Evolutionary conservation across 2,113 vertebrate genomes (phyloP).

Genomic region (Trichomycterus rosablanca): DNA sequence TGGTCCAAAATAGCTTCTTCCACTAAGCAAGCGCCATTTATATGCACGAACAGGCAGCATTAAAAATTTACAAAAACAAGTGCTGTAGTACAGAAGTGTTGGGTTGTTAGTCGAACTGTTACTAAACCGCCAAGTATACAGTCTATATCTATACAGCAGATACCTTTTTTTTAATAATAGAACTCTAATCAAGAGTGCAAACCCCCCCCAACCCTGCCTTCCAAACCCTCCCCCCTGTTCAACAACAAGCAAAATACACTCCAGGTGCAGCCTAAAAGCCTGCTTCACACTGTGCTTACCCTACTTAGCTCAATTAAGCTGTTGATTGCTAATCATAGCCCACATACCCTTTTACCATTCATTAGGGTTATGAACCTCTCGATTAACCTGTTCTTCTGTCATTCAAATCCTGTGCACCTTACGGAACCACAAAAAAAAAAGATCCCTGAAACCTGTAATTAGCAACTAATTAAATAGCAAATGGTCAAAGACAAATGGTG

Average conservation of each 20-base stretch:
- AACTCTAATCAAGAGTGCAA: neutral
- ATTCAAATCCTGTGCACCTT: constrained; percentile 7
- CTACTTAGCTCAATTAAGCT: constrained; percentile 73
- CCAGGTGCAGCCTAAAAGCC: constrained; percentile 66
- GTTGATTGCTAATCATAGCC: constrained; percentile 68
- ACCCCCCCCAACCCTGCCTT: neutral
- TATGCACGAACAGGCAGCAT: too few species aligned
- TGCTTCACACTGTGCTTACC: constrained; percentile 62
- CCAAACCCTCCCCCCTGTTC: neutral
- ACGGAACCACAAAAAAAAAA: neutral
- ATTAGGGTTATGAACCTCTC: constrained; percentile 11
- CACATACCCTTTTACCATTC: constrained; percentile 26
- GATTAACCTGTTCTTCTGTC: constrained; percentile 14
- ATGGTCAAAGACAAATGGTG: constrained; percentile 17
- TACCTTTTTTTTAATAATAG: too few species aligned
- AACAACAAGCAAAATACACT: constrained; percentile 59
- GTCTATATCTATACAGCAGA: too few species aligned
- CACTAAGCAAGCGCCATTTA: too few species aligned
- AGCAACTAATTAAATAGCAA: constrained; percentile 29
- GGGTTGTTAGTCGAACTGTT: too few species aligned
- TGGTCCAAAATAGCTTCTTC: too few species aligned
- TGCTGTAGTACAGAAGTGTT: too few species aligned
- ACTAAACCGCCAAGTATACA: too few species aligned
- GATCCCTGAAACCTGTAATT: constrained; percentile 21
- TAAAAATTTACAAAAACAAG: too few species aligned